These are phyloP conservation scores for Menura novaehollandiae DNA, from an alignment of 2,113 vertebrate species.

Conservation along the genomic window DNA sequence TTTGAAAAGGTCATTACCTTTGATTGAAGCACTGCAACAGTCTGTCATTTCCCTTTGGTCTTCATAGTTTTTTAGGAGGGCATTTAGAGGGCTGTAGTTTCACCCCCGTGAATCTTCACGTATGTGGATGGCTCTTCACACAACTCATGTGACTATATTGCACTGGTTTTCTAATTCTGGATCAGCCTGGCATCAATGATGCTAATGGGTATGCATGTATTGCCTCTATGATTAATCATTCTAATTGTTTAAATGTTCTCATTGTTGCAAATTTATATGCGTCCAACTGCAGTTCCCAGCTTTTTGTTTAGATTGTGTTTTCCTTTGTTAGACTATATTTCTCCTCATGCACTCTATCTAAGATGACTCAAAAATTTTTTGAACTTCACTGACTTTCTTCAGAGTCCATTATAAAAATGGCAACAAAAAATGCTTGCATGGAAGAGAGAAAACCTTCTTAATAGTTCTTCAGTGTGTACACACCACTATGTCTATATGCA, in stretches of 20 bases:
- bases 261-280: not conserved
- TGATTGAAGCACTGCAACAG: not conserved
- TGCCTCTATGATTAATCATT: not conserved
- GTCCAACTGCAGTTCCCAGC: not conserved
- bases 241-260: not conserved
- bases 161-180: not conserved
- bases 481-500: not conserved
- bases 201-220: not conserved
- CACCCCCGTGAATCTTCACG: not conserved
- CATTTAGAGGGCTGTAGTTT: not conserved
- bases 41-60: not conserved
- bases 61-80: not conserved
- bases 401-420: not conserved
- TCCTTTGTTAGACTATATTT: not conserved
- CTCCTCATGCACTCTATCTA: rapidly evolving
- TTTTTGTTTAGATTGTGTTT: not conserved
- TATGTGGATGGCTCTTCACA: not conserved
- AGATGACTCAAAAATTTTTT: not conserved
- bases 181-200: not conserved
- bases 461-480: not conserved
- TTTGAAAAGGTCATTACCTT: not conserved
- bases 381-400: not conserved
- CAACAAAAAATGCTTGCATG: not conserved
- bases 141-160: not conserved
- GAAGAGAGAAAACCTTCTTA: not conserved